Evolutionary conservation across 2,113 vertebrate genomes (phyloP).

Genomic region (Macroglossus sobrinus): DNA sequence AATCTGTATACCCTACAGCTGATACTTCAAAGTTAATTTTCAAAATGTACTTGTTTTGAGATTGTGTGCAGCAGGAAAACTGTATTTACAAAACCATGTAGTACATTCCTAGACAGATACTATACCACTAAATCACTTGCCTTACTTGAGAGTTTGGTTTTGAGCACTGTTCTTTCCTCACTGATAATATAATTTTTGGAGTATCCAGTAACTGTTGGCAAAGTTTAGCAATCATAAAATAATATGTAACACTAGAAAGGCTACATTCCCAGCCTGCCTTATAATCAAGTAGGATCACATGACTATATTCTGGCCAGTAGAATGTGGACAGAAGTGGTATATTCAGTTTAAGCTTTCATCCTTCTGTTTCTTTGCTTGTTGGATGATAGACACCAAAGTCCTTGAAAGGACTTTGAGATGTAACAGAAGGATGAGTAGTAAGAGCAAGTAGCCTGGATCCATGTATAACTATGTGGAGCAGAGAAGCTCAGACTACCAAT

Average conservation of each 20-base stretch:
- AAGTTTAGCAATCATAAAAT: neutral
- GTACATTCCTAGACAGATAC: constrained; percentile 66
- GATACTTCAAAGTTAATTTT: constrained; percentile 72
- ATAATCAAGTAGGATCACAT: neutral
- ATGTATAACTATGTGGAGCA: neutral
- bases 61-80: constrained; percentile 46
- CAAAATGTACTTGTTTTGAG: constrained; percentile 62
- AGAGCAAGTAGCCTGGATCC: neutral
- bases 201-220: neutral
- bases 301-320: neutral
- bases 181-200: neutral
- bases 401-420: neutral
- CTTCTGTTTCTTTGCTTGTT: neutral
- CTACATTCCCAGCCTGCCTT: neutral
- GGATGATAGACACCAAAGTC: neutral
- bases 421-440: neutral
- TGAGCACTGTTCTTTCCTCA: neutral
- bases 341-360: neutral
- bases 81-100: constrained; percentile 49
- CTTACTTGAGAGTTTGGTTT: neutral
- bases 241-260: neutral
- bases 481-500: neutral
- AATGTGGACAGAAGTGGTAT: neutral
- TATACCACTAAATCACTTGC: constrained; percentile 13
- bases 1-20: constrained; percentile 55